Conservation (phyloP, 2,113 vertebrate species). For the Orycteropus afer region DNA sequence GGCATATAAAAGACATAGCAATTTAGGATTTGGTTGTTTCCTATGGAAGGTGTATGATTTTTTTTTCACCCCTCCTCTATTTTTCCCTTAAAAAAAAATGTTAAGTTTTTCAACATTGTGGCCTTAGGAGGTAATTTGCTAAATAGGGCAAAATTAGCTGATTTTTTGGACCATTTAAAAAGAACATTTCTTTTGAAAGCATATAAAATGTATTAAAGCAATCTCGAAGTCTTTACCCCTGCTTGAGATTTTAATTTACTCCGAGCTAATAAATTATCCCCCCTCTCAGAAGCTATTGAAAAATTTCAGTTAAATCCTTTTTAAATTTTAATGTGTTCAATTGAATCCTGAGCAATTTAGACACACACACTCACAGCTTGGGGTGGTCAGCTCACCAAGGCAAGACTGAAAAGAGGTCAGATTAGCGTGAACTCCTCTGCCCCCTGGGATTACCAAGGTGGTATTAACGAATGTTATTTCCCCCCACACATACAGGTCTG, state of each 20-base stretch:
- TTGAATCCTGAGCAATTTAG: conserved; percentile 87
- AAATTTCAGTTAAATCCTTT: conserved; percentile 87
- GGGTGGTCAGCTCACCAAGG: conserved; percentile 89
- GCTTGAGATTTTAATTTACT: conserved; percentile 91
- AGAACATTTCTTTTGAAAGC: conserved; percentile 86
- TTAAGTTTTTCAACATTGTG: conserved; percentile 87
- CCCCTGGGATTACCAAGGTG: conserved; percentile 88
- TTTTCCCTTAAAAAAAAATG: conserved; percentile 80
- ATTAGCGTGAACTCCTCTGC: conserved; percentile 87
- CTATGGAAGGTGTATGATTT: conserved; percentile 74
- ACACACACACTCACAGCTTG: conserved; percentile 82
- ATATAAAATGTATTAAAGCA: conserved; percentile 88
- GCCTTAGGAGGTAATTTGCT: conserved; percentile 89
- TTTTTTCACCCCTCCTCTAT: conserved; percentile 50
- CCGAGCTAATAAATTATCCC: conserved; percentile 89
- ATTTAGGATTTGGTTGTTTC: conserved; percentile 77
- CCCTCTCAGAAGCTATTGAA: conserved; percentile 87
- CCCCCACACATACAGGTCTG: conserved; percentile 77
- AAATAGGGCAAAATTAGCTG: conserved; percentile 89
- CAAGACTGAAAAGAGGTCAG: conserved; percentile 92
- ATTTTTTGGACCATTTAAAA: conserved; percentile 88
- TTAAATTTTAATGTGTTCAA: conserved; percentile 87
- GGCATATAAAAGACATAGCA: conserved; percentile 79
- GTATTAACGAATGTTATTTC: conserved; percentile 93
- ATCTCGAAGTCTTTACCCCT: conserved; percentile 89